Conservation (phyloP, 2,888 invertebrate genomes). For the Cremastinae sp. region DNA sequence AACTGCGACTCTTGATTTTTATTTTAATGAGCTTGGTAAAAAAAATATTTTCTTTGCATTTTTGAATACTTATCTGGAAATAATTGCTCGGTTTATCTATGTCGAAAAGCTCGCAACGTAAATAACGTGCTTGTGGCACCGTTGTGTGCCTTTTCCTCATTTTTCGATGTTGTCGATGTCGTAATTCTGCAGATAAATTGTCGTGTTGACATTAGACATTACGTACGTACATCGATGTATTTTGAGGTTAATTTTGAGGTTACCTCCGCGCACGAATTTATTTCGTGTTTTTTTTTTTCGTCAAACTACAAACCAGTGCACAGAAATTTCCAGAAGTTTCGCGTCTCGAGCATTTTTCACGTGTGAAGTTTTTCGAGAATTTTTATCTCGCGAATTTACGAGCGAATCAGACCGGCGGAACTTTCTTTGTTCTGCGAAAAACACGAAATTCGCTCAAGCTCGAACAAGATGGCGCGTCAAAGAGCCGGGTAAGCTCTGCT, state of each 20-base stretch:
- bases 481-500: slow-evolving; percentile 27
- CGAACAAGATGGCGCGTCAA: slow-evolving; percentile 18
- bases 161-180: slow-evolving; percentile 40
- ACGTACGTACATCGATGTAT: slow-evolving; percentile 33
- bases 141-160: slow-evolving; percentile 15
- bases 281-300: too few species aligned
- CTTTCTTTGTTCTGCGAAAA: slow-evolving; percentile 11
- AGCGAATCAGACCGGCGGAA: too few species aligned
- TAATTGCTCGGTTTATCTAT: slow-evolving; percentile 3
- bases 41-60: background rate
- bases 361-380: background rate
- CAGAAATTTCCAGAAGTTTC: too few species aligned
- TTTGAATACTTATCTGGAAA: background rate
- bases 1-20: too few species aligned
- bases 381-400: too few species aligned
- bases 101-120: slow-evolving; percentile 4
- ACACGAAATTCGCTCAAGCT: background rate
- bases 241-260: background rate
- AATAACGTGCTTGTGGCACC: slow-evolving; percentile 8
- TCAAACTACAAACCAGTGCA: too few species aligned
- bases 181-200: slow-evolving; percentile 40
- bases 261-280: background rate
- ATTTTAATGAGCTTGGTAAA: too few species aligned
- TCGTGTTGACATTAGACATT: slow-evolving; percentile 26
- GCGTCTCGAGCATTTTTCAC: background rate